phyloP scores from a whole-genome alignment of 2,888 invertebrate genomes.

The Diarsia rubi region DNA sequence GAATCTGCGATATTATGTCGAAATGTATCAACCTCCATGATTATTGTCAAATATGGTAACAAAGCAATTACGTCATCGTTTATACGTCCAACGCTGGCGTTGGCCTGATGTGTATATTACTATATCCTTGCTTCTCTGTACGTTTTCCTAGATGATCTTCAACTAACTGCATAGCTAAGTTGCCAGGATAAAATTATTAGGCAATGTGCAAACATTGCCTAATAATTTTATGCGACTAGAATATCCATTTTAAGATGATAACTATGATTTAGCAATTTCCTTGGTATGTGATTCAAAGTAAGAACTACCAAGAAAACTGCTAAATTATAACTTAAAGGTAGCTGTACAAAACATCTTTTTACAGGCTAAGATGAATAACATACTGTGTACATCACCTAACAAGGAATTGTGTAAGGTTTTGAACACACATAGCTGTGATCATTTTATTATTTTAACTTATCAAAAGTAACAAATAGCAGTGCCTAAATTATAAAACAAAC shows the following conservation, averaged over 20 bases:
- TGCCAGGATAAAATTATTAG: conserved; percentile 19
- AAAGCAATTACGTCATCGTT: neutral
- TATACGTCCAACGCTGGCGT: neutral
- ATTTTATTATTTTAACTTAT: conserved; percentile 31
- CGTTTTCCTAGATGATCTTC: conserved; percentile 1
- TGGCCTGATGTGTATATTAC: neutral
- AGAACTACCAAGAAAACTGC: no score
- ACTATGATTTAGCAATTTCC: conserved; percentile 3
- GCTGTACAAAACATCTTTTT: no score
- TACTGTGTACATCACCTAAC: conserved; percentile 18
- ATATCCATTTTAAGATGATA: conserved; percentile 13
- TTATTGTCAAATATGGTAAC: neutral
- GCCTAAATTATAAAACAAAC: conserved; percentile 55
- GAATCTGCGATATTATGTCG: neutral
- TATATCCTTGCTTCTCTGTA: neutral
- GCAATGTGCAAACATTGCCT: conserved; percentile 27
- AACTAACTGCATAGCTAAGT: conserved; percentile 38
- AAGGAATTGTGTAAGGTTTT: conserved; percentile 33
- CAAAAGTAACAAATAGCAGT: conserved; percentile 62
- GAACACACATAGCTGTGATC: conserved; percentile 36
- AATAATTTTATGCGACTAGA: conserved; percentile 27
- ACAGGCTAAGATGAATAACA: conserved; percentile 1
- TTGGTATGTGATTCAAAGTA: neutral
- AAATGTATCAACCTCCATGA: neutral
- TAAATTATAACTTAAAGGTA: no score